A percentile compares a stretch with the other conserved stretches of the same genome.
These are phyloP conservation scores for Pelochelys cantorii DNA, from an alignment of 2,797 vertebrate species.

Conservation along the genomic window DNA sequence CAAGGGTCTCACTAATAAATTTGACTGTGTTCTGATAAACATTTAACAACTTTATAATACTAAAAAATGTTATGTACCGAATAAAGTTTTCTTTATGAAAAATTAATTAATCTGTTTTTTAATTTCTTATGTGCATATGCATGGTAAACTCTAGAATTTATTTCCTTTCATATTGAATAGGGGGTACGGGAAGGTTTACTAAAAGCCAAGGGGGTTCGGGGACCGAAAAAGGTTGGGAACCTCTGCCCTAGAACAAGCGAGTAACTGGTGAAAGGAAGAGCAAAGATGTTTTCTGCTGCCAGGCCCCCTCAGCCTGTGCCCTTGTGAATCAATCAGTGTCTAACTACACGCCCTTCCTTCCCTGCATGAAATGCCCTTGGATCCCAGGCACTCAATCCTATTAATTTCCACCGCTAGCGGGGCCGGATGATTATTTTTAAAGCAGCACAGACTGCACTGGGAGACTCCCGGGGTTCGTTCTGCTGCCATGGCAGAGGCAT, in stretches of 20 bases:
- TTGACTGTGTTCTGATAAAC: no score
- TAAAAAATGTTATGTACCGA: no score
- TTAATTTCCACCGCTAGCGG: not conserved
- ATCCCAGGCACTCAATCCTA: not conserved
- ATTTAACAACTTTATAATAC: no score
- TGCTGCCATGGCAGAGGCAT: not conserved
- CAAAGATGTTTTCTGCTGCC: not conserved
- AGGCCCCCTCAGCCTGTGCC: not conserved
- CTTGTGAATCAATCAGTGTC: not conserved
- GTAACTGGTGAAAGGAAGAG: not conserved
- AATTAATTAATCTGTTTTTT: no score
- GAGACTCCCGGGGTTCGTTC: not conserved
- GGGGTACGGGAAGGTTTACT: no score
- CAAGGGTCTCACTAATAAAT: no score
- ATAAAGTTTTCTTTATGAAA: no score
- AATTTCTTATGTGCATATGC: no score
- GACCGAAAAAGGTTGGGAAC: no score
- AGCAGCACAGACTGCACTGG: not conserved
- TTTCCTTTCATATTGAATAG: no score
- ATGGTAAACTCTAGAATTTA: no score
- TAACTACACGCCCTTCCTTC: not conserved
- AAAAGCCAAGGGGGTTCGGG: no score
- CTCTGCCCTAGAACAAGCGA: not conserved
- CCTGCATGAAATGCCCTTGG: not conserved
- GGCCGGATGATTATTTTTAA: not conserved